Percentiles rank a stretch among this genome's conserved stretches.
Conservation (phyloP, 1,140 invertebrate species). For the Diploscapter pachys region DNA sequence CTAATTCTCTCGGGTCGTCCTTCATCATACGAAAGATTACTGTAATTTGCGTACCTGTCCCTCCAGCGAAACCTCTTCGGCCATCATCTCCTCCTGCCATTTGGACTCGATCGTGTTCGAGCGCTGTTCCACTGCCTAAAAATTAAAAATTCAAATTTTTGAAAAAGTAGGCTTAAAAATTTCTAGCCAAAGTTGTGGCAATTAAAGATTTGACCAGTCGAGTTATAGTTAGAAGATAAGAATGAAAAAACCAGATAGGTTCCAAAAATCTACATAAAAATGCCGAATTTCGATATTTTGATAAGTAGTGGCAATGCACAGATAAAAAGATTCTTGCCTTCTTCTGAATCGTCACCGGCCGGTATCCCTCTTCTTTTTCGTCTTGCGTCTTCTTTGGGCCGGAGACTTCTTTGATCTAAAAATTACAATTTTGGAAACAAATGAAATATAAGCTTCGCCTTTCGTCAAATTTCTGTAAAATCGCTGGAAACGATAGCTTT, state of each 20-base stretch:
- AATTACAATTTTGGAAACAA: not conserved
- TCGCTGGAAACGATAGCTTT: not conserved
- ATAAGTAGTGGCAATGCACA: not conserved
- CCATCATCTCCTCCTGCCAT: constrained; percentile 3
- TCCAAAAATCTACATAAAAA: constrained; percentile 11
- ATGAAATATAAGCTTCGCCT: not conserved
- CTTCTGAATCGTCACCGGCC: too few relatives aligned
- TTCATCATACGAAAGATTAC: constrained; percentile 26
- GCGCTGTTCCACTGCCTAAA: constrained; percentile 3
- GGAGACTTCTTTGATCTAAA: constrained; percentile 13
- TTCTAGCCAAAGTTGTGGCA: not conserved
- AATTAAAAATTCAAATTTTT: constrained; percentile 6
- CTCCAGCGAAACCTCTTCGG: constrained; percentile 19
- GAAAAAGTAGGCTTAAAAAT: constrained; percentile 7
- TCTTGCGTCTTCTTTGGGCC: not conserved
- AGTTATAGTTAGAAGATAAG: constrained; percentile 13
- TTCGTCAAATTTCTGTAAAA: not conserved
- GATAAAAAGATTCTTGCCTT: too few relatives aligned
- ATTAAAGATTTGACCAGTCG: not conserved
- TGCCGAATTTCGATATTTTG: not conserved
- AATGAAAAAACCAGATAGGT: constrained; percentile 5
- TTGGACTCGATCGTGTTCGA: not conserved
- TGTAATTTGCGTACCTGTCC: constrained; percentile 21
- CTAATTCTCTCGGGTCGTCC: not conserved
- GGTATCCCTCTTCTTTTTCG: too few relatives aligned